Base-by-base conservation (phyloP, 2,888 invertebrate genomes). In the Drosophila neoperkinsi region DNA sequence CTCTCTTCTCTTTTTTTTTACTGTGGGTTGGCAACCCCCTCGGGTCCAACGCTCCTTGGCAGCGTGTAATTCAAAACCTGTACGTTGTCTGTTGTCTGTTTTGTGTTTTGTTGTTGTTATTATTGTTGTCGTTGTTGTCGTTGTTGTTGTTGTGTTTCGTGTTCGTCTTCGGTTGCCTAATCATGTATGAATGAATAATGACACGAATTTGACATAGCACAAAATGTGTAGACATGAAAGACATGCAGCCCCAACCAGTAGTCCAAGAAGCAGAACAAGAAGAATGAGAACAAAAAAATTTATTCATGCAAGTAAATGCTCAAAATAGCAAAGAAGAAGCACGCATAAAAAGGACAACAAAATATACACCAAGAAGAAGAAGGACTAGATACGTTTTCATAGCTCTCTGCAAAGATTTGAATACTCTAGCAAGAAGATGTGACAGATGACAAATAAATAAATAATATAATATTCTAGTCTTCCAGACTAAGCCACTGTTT, bases 151-250 rank as follows among this genome's bases (percentile, higher is more conserved):
- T 30, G 16, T 38, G n/a, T 38, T 56, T 56, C 56, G 38, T 56
- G 28, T 56, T 53, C 53, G 21, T 53, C 28, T 71, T 79, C 52
- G 62, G 68, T 66, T 68, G 84, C 84, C 87, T 84, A 90, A 90
- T 90, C 90, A 90, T 88, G 90, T 85, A 90, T 90, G 83, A 90
- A 90, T 90, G 90, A 90, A 87, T 90, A 90, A 90, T 90, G 90
- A 90, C 87, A 81, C 84, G 85, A 85, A 82, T 90, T 90, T 90
- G 90, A 89, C 84, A 88, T 81, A 79, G 88, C 83, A 82, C 83
- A 85, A 82, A 84, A 76, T 67, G 84, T 77, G 57, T 30, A 69
- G 68, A 69, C 76, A 80, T 71, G 84, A 82, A 86, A 70, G 84
- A 80, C 81, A 78, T 70, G 74, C 81, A 82, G 71, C 60, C 73